These are phyloP conservation scores for Peromyscus polionotus DNA, from an alignment of 2,113 vertebrate species.

Conservation along the genomic window DNA sequence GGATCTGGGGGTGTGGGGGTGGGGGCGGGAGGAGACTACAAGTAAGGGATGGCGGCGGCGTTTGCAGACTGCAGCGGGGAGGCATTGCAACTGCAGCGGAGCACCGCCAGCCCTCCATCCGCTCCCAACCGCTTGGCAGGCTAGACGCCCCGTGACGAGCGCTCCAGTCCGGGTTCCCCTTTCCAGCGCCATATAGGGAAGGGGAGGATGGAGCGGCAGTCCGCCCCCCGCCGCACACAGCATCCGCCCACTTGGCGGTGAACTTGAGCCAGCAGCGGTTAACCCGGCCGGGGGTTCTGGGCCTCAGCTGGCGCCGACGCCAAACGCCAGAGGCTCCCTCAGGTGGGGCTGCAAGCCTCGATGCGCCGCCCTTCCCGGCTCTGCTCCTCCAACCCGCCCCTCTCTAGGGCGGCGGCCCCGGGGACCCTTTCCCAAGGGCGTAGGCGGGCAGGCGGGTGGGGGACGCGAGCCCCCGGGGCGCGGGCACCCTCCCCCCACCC, in stretches of 20 bases:
- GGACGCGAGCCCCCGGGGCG: not conserved
- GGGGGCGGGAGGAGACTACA: too few species aligned
- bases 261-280: not conserved
- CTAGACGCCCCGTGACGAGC: not conserved
- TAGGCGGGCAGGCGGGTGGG: not conserved
- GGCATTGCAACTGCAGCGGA: too few species aligned
- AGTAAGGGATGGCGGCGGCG: not conserved
- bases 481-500: not conserved
- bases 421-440: not conserved
- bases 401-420: not conserved
- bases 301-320: not conserved
- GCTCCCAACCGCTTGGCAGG: not conserved
- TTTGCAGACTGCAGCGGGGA: not conserved
- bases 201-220: not conserved
- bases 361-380: not conserved
- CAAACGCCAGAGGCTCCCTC: rapidly evolving
- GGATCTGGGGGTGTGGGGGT: not conserved
- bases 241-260: slow-evolving; percentile 5
- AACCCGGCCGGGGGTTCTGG: not conserved
- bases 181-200: not conserved
- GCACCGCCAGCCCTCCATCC: not conserved
- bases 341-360: not conserved
- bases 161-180: not conserved
- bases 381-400: not conserved
- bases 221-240: not conserved